Percentiles rank a stretch among this genome's conserved stretches.
Conservation (phyloP, 2,797 vertebrate species). For the Antrozous pallidus region DNA sequence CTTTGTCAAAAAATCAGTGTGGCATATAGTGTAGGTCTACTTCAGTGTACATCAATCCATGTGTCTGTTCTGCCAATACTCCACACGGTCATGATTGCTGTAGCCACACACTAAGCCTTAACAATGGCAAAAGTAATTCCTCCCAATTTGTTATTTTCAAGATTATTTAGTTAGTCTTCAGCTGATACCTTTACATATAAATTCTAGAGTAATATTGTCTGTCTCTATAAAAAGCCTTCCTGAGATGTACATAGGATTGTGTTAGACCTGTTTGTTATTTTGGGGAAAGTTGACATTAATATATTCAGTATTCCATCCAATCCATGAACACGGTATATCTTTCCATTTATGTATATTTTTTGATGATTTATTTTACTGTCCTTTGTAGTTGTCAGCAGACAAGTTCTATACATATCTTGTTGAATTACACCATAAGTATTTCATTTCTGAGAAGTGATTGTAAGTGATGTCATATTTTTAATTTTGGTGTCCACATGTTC, state of each 20-base stretch:
- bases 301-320: background rate
- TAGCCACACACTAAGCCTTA: background rate
- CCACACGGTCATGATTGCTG: too few relatives aligned
- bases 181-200: background rate
- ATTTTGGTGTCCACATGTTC: background rate
- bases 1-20: background rate
- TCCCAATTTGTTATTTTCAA: background rate
- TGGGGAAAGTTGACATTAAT: background rate
- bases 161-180: background rate
- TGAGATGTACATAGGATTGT: background rate
- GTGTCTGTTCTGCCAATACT: background rate
- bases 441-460: background rate
- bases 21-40: background rate
- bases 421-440: background rate
- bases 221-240: background rate
- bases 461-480: background rate
- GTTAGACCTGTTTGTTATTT: background rate
- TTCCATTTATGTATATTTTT: background rate
- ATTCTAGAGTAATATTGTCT: background rate
- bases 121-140: background rate
- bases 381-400: background rate
- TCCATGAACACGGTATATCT: background rate
- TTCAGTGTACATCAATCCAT: background rate
- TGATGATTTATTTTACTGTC: background rate
- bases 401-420: background rate